These are phyloP conservation scores for Henricia sp. DNA, from an alignment of 53 echinoderm and acorn worm genomes.

Conservation along the genomic window DNA sequence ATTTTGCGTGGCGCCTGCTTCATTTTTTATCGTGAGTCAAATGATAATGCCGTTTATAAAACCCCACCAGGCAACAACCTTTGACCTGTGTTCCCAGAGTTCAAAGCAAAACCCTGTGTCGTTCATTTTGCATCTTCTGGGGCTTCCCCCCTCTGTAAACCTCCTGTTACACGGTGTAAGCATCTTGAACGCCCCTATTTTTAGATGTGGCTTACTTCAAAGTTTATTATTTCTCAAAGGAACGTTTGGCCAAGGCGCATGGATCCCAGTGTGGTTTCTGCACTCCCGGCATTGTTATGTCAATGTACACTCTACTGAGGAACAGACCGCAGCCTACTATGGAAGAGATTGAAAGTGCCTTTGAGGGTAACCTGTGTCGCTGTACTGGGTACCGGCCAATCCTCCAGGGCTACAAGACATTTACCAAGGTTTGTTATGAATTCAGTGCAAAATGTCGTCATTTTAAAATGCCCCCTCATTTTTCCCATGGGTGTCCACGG, in stretches of 20 bases:
- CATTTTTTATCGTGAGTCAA: too few relatives aligned
- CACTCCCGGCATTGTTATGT: constrained; percentile 96
- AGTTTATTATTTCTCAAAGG: constrained; percentile 36
- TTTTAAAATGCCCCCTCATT: not conserved
- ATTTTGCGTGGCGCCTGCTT: too few relatives aligned
- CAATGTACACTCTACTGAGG: constrained; percentile 88
- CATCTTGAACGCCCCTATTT: too few relatives aligned
- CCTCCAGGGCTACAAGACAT: constrained; percentile 86
- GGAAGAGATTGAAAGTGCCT: constrained; percentile 72
- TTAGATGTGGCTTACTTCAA: not conserved
- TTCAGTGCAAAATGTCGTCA: too few relatives aligned
- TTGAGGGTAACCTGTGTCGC: constrained; percentile 94
- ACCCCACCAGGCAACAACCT: too few relatives aligned
- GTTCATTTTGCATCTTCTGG: too few relatives aligned
- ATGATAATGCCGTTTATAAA: too few relatives aligned
- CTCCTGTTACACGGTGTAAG: not conserved
- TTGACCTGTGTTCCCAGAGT: too few relatives aligned
- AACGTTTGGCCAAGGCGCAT: constrained; percentile 83
- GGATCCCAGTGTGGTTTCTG: constrained; percentile 97
- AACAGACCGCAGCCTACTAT: constrained; percentile 82
- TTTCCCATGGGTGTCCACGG: too few relatives aligned
- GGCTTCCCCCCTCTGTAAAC: not conserved
- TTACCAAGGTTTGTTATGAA: constrained; percentile 73
- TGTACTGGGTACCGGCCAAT: constrained; percentile 96
- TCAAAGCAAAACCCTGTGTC: too few relatives aligned